phyloP scores from a whole-genome alignment of 2,797 vertebrate genomes.

The Spondyliosoma cantharus region DNA sequence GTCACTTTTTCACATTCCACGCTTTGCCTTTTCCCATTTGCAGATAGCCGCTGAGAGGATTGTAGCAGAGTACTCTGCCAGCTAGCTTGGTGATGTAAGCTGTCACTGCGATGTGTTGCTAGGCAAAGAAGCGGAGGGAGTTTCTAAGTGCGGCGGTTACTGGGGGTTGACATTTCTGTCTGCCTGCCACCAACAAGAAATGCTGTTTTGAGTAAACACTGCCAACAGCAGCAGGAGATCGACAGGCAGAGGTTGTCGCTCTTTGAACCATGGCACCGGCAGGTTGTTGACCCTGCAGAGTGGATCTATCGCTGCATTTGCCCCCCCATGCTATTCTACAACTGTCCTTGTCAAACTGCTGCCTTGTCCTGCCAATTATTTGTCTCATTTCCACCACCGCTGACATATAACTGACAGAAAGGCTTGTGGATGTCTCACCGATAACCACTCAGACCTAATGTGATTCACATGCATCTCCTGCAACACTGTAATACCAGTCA shows the following conservation, averaged over 20 bases:
- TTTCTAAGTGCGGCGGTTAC: slow-evolving; percentile 46
- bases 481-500: neutral
- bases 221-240: slow-evolving; percentile 39
- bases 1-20: slow-evolving; percentile 32
- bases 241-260: slow-evolving; percentile 26
- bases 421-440: neutral
- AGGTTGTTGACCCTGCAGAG: slow-evolving; percentile 50
- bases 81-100: slow-evolving; percentile 55
- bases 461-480: neutral
- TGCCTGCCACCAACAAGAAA: slow-evolving; percentile 44
- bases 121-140: slow-evolving; percentile 52
- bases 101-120: slow-evolving; percentile 67
- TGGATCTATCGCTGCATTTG: slow-evolving; percentile 17
- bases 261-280: slow-evolving; percentile 49
- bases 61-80: slow-evolving; percentile 27
- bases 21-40: slow-evolving; percentile 32
- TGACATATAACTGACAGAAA: slow-evolving; percentile 30
- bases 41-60: slow-evolving; percentile 36
- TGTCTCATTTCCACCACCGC: slow-evolving; percentile 21
- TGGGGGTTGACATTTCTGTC: slow-evolving; percentile 67
- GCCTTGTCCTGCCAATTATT: slow-evolving; percentile 25
- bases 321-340: slow-evolving; percentile 10
- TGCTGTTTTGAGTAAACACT: slow-evolving; percentile 66
- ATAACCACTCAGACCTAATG: neutral
- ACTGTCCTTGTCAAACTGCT: slow-evolving; percentile 37